Conservation (phyloP, 2,113 vertebrate species). For the Pomatorhinus ruficollis region DNA sequence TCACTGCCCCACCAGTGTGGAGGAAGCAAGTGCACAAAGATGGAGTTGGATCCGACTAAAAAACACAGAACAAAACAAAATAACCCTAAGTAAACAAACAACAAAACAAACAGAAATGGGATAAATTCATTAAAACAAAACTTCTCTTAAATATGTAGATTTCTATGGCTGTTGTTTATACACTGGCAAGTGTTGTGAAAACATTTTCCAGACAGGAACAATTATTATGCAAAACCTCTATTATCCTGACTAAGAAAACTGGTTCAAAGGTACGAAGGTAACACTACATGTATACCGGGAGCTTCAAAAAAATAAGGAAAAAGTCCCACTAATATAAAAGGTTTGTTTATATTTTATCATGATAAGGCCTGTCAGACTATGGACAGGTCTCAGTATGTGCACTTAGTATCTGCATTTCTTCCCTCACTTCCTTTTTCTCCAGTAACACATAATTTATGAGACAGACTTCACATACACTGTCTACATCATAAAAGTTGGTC, state of each 20-base stretch:
- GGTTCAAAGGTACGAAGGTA: neutral
- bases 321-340: neutral
- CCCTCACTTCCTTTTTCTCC: neutral
- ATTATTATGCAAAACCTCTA: neutral
- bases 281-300: neutral
- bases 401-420: neutral
- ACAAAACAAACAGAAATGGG: neutral
- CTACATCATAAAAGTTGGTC: neutral
- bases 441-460: neutral
- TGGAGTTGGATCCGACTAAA: rapidly evolving
- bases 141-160: rapidly evolving
- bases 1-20: neutral
- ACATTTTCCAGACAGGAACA: neutral
- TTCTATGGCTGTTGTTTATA: neutral
- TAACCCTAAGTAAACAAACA: no score
- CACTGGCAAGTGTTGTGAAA: neutral
- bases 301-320: neutral
- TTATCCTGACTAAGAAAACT: neutral
- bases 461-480: neutral
- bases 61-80: neutral
- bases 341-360: neutral
- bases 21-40: neutral
- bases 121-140: neutral
- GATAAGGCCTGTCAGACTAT: neutral
- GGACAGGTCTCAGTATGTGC: neutral